Evolutionary conservation across 1,140 invertebrate genomes (phyloP).

Genomic region (Rhizoglyphus robini): DNA sequence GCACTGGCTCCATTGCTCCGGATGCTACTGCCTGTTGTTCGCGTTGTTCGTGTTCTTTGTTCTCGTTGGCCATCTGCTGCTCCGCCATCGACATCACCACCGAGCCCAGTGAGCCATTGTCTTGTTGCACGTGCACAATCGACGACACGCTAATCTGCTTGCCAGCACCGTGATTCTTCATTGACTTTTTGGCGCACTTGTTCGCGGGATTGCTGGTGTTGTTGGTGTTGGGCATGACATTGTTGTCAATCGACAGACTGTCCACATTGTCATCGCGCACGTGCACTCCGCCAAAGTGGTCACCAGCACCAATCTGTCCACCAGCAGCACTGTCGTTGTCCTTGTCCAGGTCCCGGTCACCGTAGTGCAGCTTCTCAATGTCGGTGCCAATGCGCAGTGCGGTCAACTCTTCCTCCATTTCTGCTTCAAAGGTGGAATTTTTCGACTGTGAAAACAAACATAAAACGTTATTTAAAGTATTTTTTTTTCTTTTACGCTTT

Average conservation of each 20-base stretch:
- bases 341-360: background rate
- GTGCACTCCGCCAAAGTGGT: background rate
- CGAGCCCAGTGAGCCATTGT: background rate
- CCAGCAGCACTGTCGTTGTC: background rate
- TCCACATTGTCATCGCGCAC: background rate
- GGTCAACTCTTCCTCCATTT: background rate
- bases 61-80: background rate
- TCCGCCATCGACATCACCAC: background rate
- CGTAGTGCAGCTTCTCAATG: background rate
- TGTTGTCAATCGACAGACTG: background rate
- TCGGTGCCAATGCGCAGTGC: background rate
- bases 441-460: background rate
- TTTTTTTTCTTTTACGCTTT: background rate
- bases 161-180: too few relatives aligned
- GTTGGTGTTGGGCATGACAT: background rate
- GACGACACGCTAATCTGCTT: background rate
- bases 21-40: background rate
- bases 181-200: background rate
- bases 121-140: background rate
- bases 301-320: background rate
- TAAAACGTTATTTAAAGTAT: background rate
- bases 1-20: background rate
- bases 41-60: background rate
- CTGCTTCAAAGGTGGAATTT: background rate
- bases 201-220: background rate